Base-by-base conservation (phyloP, 2,888 invertebrate genomes). In the Panzeria rudis region DNA sequence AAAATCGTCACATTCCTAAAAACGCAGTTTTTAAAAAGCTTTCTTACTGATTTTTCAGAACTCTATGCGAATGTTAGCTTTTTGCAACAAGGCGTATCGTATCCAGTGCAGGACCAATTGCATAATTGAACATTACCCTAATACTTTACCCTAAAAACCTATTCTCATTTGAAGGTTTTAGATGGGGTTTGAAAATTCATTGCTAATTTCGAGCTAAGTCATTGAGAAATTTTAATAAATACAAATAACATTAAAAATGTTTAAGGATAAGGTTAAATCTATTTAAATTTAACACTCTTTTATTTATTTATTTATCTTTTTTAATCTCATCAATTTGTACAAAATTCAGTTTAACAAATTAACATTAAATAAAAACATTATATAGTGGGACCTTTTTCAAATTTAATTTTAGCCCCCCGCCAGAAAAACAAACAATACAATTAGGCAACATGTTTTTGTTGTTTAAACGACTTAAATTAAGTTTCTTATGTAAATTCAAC, bases 401-500 rank as follows among this genome's bases (percentile, higher is more conserved):
- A n/a, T n/a, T n/a, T n/a, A n/a, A n/a, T n/a, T n/a, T n/a, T n/a
- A n/a, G n/a, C n/a, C n/a, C n/a, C n/a, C n/a, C n/a, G n/a, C n/a
- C 2, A 0, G 11, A 17, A 61, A 61, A 13, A 1, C 11, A n/a
- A 20, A 35, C 9, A 29, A 59, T 17, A 59, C 32, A 35, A 25
- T 20, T 17, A 41, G 13, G 23, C 17, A 41, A 62, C 35, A 13
- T 11, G 2, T 13, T 50, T 66, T 15, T 23, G 17, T 54, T 59
- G 4, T 4, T 59, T 17, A 25, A 77, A 29, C 6, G n/a, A 11
- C 6, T 73, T 68, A 41, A 68, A 81, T 56, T 23, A n/a, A 32
- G 44, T 41, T 61, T 61, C 17, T n/a, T 13, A 11, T 61, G 13
- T 25, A 44, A 80, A 84, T 61, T 25, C 29, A n/a, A 23, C 47